Percentiles rank a stretch among this genome's conserved stretches.
phyloP scores from a whole-genome alignment of 2,888 invertebrate genomes.

The Drosophila falleni region DNA sequence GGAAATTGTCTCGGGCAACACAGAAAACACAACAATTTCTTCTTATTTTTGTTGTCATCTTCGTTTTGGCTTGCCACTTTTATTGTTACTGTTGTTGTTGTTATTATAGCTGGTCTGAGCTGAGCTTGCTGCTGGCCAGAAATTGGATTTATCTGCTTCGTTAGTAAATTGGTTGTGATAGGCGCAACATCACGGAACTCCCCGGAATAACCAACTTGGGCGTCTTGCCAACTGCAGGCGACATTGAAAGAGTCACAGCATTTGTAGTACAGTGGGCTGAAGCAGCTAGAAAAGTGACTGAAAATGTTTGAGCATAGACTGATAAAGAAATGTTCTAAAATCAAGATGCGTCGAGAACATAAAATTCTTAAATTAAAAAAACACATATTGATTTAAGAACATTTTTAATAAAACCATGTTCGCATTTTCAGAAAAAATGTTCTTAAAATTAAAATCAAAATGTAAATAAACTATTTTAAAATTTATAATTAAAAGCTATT shows the following conservation, averaged over 20 bases:
- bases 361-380: too few relatives aligned
- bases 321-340: too few relatives aligned
- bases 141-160: constrained; percentile 82
- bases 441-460: too few relatives aligned
- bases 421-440: too few relatives aligned
- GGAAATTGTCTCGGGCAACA: constrained; percentile 69
- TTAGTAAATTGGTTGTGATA: constrained; percentile 82
- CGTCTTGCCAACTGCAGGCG: constrained; percentile 57
- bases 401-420: too few relatives aligned
- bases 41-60: background rate
- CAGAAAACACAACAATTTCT: constrained; percentile 32
- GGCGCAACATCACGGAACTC: constrained; percentile 63
- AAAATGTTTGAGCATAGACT: background rate
- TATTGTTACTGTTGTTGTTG: constrained; percentile 39
- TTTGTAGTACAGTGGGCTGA: constrained; percentile 5
- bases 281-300: background rate
- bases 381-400: too few relatives aligned
- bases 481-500: too few relatives aligned
- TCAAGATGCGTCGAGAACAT: too few relatives aligned
- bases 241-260: constrained; percentile 32
- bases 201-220: constrained; percentile 44
- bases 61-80: constrained; percentile 26
- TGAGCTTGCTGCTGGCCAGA: constrained; percentile 56
- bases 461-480: too few relatives aligned
- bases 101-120: constrained; percentile 37